Base-by-base conservation (phyloP, 2,888 invertebrate genomes). In the Poecilobothrus nobilitatus region DNA sequence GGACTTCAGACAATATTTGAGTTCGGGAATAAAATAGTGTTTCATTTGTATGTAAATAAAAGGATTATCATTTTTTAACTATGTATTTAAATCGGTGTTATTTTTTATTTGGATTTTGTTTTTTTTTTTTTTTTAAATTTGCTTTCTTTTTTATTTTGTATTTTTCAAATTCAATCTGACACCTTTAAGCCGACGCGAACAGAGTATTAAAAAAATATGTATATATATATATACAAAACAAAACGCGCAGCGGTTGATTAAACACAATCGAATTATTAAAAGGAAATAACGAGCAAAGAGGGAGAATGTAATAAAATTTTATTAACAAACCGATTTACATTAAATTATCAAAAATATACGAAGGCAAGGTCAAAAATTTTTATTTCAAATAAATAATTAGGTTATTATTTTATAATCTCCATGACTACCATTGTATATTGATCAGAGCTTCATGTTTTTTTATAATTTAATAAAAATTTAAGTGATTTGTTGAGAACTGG, bases 1-100 rank as follows among this genome's bases (percentile, higher is more conserved):
- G 15, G 53, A 53, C 5, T 53, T 53, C 6, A 53, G 53, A n/a
- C 5, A 53, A 53, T 53, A 53, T 12, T 53, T 12, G 18, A 18
- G n/a, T n/a, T 12, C 2, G n/a, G n/a, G 53, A 53, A 6, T 18
- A 15, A 15, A 53, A 53, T 53, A 12, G 53, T n/a, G 18, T 18
- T 53, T 53, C 53, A 53, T 53, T 53, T 53, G 53, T 53, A 53
- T 53, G 53, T 53, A 53, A 53, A 53, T 53, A 53, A 53, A 53
- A 53, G 53, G 53, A 53, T 53, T 53, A 53, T 53, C 15, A 53
- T 53, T 53, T 53, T 53, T 53, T 53, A 53, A 41, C 41, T 41
- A 41, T 27, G 27, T 27, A 27, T 41, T 41, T 41, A 41, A 41
- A 12, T 41, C 41, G 41, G 15, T 41, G 12, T 41, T 41, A 12